phyloP scores from a whole-genome alignment of 2,113 vertebrate species.

The Connochaetes taurinus region DNA sequence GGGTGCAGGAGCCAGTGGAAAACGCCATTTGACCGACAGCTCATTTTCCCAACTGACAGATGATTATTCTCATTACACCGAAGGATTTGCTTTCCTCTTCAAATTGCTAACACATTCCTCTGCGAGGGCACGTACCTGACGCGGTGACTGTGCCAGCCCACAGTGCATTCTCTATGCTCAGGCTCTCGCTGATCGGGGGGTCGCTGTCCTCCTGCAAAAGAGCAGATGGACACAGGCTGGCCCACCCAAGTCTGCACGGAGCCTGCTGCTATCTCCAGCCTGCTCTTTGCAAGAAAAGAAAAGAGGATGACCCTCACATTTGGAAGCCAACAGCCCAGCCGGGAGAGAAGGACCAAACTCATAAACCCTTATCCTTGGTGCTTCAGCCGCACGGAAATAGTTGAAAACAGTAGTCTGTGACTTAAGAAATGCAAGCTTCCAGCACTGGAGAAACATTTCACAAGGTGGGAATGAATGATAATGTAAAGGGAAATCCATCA shows the following conservation, averaged over 20 bases:
- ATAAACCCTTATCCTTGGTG: accelerated
- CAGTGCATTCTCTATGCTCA: conserved; percentile 97
- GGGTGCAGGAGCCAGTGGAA: conserved; percentile 65
- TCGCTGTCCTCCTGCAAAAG: conserved; percentile 93
- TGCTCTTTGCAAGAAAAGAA: neutral
- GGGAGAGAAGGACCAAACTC: too few species aligned
- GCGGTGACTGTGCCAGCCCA: conserved; percentile 98
- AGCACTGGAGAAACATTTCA: neutral
- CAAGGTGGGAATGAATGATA: too few species aligned
- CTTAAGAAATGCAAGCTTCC: neutral
- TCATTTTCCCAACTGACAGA: conserved; percentile 77
- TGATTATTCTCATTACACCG: conserved; percentile 75
- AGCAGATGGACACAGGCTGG: neutral
- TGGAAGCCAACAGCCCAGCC: neutral
- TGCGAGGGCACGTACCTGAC: conserved; percentile 84
- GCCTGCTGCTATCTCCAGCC: neutral
- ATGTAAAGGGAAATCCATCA: accelerated
- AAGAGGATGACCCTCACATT: accelerated
- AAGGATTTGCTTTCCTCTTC: conserved; percentile 57
- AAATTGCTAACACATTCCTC: conserved; percentile 79
- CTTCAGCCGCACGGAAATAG: neutral
- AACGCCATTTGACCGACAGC: conserved; percentile 61
- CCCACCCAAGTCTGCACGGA: accelerated
- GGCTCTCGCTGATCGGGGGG: conserved; percentile 93
- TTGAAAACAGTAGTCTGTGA: accelerated